phyloP scores from a whole-genome alignment of 2,888 invertebrate species.

The Yponomeuta cagnagella region DNA sequence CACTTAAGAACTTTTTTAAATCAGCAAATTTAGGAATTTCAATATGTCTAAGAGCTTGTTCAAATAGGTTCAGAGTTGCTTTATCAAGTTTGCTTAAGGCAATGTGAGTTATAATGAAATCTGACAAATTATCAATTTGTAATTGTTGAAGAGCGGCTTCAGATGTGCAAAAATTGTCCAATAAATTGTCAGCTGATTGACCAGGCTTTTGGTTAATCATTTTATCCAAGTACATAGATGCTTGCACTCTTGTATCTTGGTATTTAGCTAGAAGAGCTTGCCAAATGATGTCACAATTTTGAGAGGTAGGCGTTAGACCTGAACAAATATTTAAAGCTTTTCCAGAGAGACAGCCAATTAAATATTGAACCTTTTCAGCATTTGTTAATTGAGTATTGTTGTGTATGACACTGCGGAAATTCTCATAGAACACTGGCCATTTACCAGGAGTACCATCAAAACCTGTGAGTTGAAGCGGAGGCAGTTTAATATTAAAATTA shows the following conservation, averaged over 20 bases:
- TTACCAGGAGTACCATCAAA: background rate
- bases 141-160: conserved; percentile 9
- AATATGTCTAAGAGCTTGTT: background rate
- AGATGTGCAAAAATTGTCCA: conserved; percentile 8
- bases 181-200: conserved; percentile 3
- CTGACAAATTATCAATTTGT: conserved; percentile 7
- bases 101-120: conserved; percentile 23
- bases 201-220: conserved; percentile 8
- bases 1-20: no score
- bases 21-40: background rate
- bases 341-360: conserved; percentile 6
- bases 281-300: conserved; percentile 20
- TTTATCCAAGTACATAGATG: conserved; percentile 8
- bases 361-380: conserved; percentile 10
- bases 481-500: background rate
- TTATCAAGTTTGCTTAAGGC: conserved; percentile 25
- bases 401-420: no score
- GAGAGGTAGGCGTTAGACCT: conserved; percentile 41
- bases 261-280: conserved; percentile 3
- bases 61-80: conserved; percentile 16
- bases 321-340: conserved; percentile 10
- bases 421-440: conserved; percentile 13
- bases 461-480: background rate
- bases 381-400: background rate
- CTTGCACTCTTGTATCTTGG: conserved; percentile 5